phyloP scores from a whole-genome alignment of 2,888 invertebrate genomes.

The Keiferia lycopersicella region DNA sequence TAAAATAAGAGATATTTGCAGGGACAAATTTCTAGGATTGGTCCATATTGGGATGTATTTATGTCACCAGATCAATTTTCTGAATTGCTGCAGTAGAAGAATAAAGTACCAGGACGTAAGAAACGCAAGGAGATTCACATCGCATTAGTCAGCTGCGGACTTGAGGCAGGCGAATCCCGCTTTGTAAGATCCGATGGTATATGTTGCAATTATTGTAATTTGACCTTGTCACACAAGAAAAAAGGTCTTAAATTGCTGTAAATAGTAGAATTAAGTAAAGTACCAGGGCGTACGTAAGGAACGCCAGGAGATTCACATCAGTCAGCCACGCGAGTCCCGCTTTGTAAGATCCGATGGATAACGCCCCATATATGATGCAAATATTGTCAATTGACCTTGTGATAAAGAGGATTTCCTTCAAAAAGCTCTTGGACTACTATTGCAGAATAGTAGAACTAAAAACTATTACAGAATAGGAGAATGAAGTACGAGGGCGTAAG shows the following conservation, averaged over 20 bases:
- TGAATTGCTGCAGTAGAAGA: background rate
- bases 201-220: conserved; percentile 55
- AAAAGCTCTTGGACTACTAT: background rate
- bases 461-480: background rate
- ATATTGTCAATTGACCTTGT: conserved; percentile 33
- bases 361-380: conserved; percentile 53
- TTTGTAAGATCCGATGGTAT: conserved; percentile 45
- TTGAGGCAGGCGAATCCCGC: conserved; percentile 46
- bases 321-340: conserved; percentile 49
- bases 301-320: conserved; percentile 38
- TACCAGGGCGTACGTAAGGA: conserved; percentile 29
- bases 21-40: too few relatives aligned
- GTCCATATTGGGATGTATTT: too few relatives aligned
- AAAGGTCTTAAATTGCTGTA: background rate
- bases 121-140: conserved; percentile 30
- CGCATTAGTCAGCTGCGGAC: conserved; percentile 54
- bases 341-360: conserved; percentile 46
- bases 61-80: too few relatives aligned
- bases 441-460: background rate
- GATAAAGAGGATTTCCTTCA: too few relatives aligned
- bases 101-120: conserved; percentile 29
- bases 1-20: too few relatives aligned
- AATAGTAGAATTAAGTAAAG: conserved; percentile 22
- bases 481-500: conserved; percentile 29
- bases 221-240: too few relatives aligned